Evolutionary conservation across 2,113 vertebrate species (phyloP).

Genomic region (Cynopterus brachyotis): DNA sequence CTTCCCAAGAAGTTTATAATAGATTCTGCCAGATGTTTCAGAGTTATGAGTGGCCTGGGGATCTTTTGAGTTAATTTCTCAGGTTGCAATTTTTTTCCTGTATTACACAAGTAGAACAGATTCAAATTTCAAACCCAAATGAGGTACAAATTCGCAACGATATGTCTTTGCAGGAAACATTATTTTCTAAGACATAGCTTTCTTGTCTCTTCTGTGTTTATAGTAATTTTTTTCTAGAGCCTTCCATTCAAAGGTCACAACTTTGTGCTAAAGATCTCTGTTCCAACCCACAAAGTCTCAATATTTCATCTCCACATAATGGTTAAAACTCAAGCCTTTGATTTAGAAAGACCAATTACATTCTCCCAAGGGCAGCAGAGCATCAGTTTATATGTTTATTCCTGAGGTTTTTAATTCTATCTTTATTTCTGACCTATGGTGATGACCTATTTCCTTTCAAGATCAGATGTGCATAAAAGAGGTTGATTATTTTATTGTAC

Average conservation of each 20-base stretch:
- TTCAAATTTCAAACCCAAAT: slow-evolving; percentile 30
- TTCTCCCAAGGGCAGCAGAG: background rate
- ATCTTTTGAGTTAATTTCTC: background rate
- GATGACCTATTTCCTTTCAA: slow-evolving; percentile 17
- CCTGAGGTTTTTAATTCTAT: background rate
- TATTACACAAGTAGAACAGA: background rate
- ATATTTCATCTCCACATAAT: background rate
- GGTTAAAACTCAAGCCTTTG: background rate
- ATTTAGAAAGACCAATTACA: background rate
- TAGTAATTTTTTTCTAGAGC: background rate
- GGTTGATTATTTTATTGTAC: background rate
- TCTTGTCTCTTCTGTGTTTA: background rate
- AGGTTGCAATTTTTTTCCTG: background rate
- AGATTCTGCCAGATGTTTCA: background rate
- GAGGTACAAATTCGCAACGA: background rate
- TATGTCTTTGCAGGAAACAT: background rate
- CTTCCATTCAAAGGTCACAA: background rate
- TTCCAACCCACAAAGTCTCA: background rate
- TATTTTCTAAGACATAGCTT: background rate
- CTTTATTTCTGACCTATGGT: background rate
- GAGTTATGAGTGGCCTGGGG: background rate
- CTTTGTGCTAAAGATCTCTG: background rate
- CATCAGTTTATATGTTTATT: background rate
- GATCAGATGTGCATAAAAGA: background rate
- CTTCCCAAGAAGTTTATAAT: background rate